Evolutionary conservation across 2,797 vertebrate genomes (phyloP).

Genomic region (Scomberomorus guttatus): DNA sequence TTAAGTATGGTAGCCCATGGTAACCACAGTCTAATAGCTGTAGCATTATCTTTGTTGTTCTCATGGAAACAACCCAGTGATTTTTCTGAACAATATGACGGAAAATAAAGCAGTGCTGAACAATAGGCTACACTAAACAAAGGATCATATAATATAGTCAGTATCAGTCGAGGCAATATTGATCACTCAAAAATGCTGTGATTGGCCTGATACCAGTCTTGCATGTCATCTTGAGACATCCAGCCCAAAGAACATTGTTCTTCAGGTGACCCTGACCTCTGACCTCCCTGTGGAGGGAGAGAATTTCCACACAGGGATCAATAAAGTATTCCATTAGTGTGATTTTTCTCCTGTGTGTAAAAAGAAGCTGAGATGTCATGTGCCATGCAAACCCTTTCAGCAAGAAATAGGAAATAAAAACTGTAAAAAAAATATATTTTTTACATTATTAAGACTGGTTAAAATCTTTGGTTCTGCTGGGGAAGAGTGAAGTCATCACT

Average conservation of each 20-base stretch:
- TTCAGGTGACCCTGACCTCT: conserved; percentile 32
- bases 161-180: background rate
- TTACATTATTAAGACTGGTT: background rate
- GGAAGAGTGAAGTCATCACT: background rate
- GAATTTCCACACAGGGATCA: conserved; percentile 33
- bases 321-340: conserved; percentile 35
- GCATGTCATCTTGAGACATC: background rate
- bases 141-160: background rate
- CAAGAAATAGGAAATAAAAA: too few relatives aligned
- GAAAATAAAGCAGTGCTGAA: conserved; percentile 18
- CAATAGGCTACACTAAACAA: background rate
- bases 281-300: conserved; percentile 11
- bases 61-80: conserved; percentile 41
- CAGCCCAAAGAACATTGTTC: conserved; percentile 6
- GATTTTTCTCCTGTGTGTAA: conserved; percentile 1
- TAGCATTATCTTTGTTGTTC: conserved; percentile 28
- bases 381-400: background rate
- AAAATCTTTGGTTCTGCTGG: conserved; percentile 3
- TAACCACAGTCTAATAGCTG: conserved; percentile 19
- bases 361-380: conserved; percentile 22
- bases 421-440: too few relatives aligned
- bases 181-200: background rate
- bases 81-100: conserved; percentile 20
- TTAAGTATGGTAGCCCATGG: background rate
- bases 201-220: background rate